These are phyloP conservation scores for Ctenomys sociabilis DNA, from an alignment of 2,113 vertebrate genomes.

Conservation along the genomic window DNA sequence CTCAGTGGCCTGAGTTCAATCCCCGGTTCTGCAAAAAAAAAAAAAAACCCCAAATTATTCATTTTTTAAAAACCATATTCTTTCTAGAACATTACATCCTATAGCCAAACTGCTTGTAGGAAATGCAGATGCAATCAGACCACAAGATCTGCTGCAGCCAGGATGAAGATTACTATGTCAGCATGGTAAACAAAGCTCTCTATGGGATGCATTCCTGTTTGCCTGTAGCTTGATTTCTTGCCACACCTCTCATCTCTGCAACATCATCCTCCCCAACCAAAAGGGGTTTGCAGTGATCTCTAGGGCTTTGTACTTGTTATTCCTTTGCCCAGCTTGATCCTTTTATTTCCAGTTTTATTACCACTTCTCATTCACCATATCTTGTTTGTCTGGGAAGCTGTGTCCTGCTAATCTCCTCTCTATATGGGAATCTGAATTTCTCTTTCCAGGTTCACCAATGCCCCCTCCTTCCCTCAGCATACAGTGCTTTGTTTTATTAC, in stretches of 20 bases:
- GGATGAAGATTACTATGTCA: background rate
- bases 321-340: background rate
- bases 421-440: background rate
- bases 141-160: background rate
- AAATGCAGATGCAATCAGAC: background rate
- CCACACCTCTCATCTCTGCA: background rate
- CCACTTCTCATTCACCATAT: background rate
- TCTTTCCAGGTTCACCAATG: background rate
- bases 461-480: no score
- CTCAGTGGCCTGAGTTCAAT: no score
- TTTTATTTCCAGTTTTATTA: background rate
- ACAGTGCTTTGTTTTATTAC: background rate
- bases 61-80: background rate
- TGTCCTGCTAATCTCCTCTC: background rate
- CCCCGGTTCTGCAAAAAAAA: no score
- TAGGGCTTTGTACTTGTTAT: background rate
- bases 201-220: background rate
- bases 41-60: no score
- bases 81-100: constrained; percentile 22
- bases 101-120: background rate
- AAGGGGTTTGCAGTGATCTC: background rate
- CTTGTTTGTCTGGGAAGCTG: background rate
- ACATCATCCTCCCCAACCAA: background rate
- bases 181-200: background rate
- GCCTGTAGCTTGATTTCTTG: background rate